Evolutionary conservation across 2,113 vertebrate species (phyloP).

Genomic region (Fukomys damarensis): DNA sequence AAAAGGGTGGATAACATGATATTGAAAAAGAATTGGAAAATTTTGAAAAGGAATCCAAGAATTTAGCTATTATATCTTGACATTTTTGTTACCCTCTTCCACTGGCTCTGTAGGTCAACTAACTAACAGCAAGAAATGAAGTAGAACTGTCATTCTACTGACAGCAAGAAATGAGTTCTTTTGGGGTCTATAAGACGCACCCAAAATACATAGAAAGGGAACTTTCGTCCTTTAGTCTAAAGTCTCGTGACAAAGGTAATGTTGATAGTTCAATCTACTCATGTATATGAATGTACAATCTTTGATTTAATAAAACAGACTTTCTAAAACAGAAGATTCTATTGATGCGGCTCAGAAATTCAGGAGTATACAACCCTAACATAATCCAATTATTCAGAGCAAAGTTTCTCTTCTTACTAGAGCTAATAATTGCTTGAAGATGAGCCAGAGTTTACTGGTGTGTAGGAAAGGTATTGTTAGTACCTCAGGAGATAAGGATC

Average conservation of each 20-base stretch:
- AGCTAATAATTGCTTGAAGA: not conserved
- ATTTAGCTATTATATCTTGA: not conserved
- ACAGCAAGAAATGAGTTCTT: not conserved
- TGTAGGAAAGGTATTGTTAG: not conserved
- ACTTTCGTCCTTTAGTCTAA: not conserved
- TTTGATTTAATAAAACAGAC: not conserved
- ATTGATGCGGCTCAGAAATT: not conserved
- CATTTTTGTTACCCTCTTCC: not conserved
- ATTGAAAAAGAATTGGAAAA: not conserved
- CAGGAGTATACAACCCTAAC: fast-evolving
- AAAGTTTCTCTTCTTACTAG: not conserved
- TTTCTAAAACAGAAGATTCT: not conserved
- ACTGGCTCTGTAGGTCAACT: not conserved
- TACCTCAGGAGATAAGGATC: not conserved
- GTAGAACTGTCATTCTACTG: too few species aligned
- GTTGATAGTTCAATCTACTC: not conserved
- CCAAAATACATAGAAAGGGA: not conserved
- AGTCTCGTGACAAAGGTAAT: not conserved
- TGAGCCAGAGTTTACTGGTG: not conserved
- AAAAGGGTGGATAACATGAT: not conserved
- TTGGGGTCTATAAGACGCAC: not conserved
- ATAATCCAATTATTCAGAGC: not conserved
- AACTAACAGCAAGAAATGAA: not conserved
- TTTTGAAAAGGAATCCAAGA: not conserved
- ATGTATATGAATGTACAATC: not conserved